phyloP scores from a whole-genome alignment of 2,888 invertebrate species.

The Drosophila antonietae region DNA sequence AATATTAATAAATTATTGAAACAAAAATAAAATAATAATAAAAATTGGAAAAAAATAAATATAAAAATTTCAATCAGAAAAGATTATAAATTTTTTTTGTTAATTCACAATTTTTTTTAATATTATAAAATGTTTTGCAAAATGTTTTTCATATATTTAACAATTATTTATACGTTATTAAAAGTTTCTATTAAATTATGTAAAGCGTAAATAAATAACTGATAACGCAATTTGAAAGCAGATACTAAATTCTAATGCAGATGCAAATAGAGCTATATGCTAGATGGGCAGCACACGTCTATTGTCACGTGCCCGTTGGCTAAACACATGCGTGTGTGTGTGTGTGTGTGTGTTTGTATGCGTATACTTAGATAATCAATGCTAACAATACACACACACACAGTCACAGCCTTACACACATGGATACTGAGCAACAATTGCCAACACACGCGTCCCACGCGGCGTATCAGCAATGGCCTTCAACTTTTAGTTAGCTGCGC shows the following conservation, averaged over 20 bases:
- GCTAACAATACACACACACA: constrained; percentile 58
- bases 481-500: constrained; percentile 77
- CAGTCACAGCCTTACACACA: constrained; percentile 15
- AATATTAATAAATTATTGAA: too few species aligned
- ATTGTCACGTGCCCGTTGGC: constrained; percentile 71
- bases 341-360: not conserved
- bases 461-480: constrained; percentile 81
- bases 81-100: too few species aligned
- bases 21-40: too few species aligned
- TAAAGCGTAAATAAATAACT: constrained; percentile 1
- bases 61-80: too few species aligned
- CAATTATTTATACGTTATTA: too few species aligned
- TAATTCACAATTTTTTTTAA: too few species aligned
- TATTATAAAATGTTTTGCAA: too few species aligned
- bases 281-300: constrained; percentile 36
- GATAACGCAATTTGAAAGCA: not conserved
- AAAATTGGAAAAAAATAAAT: too few species aligned
- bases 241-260: constrained; percentile 49
- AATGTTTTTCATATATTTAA: too few species aligned
- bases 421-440: constrained; percentile 11
- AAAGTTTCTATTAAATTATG: not conserved
- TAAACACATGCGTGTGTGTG: not conserved
- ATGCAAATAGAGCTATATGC: constrained; percentile 35
- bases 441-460: constrained; percentile 67
- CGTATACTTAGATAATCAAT: constrained; percentile 69